Percentiles rank a stretch among this genome's conserved stretches.
These are phyloP conservation scores for Astreopora myriophthalma DNA, from an alignment of 64 coral and sea anemone species.

Conservation along the genomic window DNA sequence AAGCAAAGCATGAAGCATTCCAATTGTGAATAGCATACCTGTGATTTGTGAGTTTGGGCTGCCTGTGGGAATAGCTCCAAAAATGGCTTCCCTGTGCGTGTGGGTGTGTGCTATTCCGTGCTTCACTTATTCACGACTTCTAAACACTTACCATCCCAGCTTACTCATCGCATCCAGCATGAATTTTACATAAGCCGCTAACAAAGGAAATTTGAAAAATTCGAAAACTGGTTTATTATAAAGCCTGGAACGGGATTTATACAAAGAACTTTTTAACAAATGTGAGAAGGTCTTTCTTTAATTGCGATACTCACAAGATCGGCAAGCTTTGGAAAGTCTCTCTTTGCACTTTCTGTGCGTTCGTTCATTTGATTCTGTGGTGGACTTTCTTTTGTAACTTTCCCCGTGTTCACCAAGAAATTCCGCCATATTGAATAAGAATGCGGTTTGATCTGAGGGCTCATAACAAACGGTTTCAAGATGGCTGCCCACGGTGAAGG, in stretches of 20 bases:
- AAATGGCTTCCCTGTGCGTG: no score
- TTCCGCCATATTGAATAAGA: slow-evolving; percentile 12
- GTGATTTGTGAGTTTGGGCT: no score
- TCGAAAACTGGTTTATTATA: background rate
- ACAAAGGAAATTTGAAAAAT: background rate
- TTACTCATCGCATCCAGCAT: slow-evolving; percentile 82
- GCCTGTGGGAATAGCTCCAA: no score
- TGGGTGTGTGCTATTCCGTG: no score
- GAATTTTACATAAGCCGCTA: slow-evolving; percentile 79
- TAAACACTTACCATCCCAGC: slow-evolving; percentile 71
- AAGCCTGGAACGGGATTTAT: background rate
- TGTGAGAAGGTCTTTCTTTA: no score
- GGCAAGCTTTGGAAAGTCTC: slow-evolving; percentile 18
- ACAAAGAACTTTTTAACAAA: no score
- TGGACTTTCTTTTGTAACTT: background rate
- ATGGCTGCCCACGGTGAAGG: background rate
- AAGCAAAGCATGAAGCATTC: no score
- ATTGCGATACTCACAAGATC: slow-evolving; percentile 5
- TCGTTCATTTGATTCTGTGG: slow-evolving; percentile 2
- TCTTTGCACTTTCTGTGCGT: slow-evolving; percentile 20
- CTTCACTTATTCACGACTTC: background rate
- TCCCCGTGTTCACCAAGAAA: slow-evolving; percentile 9
- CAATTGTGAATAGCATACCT: no score
- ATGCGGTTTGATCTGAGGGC: background rate
- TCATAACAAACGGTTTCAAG: background rate